Conservation (phyloP, 2,888 invertebrate genomes). For the Diarsia dahlii region DNA sequence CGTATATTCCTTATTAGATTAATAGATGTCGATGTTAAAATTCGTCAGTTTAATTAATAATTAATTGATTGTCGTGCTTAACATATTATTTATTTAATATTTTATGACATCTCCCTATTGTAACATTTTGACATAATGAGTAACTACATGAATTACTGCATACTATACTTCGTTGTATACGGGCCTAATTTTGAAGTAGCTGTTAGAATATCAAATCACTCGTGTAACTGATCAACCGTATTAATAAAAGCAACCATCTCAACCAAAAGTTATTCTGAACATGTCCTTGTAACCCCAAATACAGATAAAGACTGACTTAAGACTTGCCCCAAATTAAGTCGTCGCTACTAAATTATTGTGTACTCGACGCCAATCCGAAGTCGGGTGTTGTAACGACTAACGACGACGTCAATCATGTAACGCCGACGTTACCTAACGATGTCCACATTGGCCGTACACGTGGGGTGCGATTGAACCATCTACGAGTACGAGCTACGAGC, state of each 20-base stretch:
- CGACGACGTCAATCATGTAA: slow-evolving; percentile 52
- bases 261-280: no score
- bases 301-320: neutral
- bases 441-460: slow-evolving; percentile 44
- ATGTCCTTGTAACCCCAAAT: neutral
- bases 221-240: neutral
- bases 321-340: slow-evolving; percentile 29
- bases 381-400: slow-evolving; percentile 52
- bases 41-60: neutral
- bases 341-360: slow-evolving; percentile 39
- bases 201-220: neutral
- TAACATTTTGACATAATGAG: neutral
- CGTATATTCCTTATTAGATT: neutral
- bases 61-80: neutral
- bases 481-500: slow-evolving; percentile 59
- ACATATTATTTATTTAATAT: neutral
- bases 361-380: slow-evolving; percentile 49
- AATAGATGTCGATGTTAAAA: neutral
- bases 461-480: slow-evolving; percentile 58
- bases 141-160: neutral
- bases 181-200: neutral
- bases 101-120: neutral
- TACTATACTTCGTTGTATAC: neutral
- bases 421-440: slow-evolving; percentile 50
- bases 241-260: neutral